Evolutionary conservation across 1,140 invertebrate species (phyloP).

Genomic region (Potamilus streckersoni): DNA sequence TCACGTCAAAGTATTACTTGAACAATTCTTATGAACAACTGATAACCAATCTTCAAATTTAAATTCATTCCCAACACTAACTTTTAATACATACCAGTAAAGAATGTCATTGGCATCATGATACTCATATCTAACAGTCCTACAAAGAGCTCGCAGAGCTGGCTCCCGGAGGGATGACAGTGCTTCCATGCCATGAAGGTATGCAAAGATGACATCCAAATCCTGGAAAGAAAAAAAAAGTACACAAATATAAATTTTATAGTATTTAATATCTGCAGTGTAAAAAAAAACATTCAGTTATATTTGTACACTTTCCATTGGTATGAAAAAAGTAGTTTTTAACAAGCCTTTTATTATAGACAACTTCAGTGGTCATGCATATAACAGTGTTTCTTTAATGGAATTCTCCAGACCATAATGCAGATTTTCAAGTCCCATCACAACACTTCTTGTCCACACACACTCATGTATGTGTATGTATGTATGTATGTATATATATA

Average conservation of each 20-base stretch:
- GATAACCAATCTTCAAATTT: not conserved
- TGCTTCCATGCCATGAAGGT: constrained; percentile 80
- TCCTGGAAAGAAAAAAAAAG: constrained; percentile 72
- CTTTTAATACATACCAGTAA: constrained; percentile 77
- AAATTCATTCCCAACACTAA: not conserved
- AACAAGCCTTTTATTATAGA: not conserved
- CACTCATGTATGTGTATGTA: too few relatives aligned
- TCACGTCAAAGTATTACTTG: too few relatives aligned
- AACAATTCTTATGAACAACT: too few relatives aligned
- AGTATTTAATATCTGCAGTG: not conserved
- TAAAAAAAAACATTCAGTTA: not conserved
- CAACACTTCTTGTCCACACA: too few relatives aligned
- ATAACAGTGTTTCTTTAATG: not conserved
- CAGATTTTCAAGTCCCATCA: too few relatives aligned
- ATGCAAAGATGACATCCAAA: constrained; percentile 81
- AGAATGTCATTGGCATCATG: constrained; percentile 84
- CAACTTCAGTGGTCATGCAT: not conserved
- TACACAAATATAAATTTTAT: not conserved
- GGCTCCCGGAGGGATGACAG: constrained; percentile 79
- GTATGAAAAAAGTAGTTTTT: not conserved
- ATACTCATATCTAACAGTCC: constrained; percentile 79
- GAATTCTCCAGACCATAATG: too few relatives aligned
- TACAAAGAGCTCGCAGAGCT: constrained; percentile 77
- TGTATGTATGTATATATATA: too few relatives aligned
- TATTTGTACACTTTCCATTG: not conserved